Evolutionary conservation across 2,113 vertebrate species (phyloP).

Genomic region (Crotophaga sulcirostris): DNA sequence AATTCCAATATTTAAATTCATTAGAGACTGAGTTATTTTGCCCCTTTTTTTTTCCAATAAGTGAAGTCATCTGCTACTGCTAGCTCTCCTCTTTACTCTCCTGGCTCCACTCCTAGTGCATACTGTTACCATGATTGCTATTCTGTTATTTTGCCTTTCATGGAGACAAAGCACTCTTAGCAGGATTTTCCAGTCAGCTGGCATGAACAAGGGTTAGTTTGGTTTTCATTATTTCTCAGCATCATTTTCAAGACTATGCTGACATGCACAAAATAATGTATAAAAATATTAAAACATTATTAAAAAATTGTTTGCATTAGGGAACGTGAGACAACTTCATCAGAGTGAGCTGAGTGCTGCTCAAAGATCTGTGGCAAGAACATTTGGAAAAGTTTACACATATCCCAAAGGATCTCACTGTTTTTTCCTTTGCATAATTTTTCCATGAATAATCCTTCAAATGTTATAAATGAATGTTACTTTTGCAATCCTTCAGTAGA

Average conservation of each 20-base stretch:
- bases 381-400: constrained; percentile 80
- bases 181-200: constrained; percentile 67
- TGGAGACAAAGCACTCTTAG: constrained; percentile 57
- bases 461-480: constrained; percentile 74
- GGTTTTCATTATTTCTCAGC: constrained; percentile 66
- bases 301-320: constrained; percentile 43
- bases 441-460: constrained; percentile 83
- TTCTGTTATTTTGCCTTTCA: constrained; percentile 65
- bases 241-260: constrained; percentile 55
- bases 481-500: constrained; percentile 76
- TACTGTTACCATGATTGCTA: constrained; percentile 62
- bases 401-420: constrained; percentile 77
- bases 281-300: constrained; percentile 56
- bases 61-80: constrained; percentile 68
- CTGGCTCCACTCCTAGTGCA: constrained; percentile 56
- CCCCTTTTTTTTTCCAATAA: constrained; percentile 7
- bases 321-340: constrained; percentile 46
- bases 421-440: constrained; percentile 83
- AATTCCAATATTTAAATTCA: constrained; percentile 33
- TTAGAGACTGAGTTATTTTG: constrained; percentile 40
- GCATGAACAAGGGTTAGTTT: constrained; percentile 47
- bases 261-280: constrained; percentile 40
- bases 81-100: constrained; percentile 33
- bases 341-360: constrained; percentile 7
- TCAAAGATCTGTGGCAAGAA: constrained; percentile 67